phyloP scores from a whole-genome alignment of 2,888 invertebrate species.

The Dynastes tityus region DNA sequence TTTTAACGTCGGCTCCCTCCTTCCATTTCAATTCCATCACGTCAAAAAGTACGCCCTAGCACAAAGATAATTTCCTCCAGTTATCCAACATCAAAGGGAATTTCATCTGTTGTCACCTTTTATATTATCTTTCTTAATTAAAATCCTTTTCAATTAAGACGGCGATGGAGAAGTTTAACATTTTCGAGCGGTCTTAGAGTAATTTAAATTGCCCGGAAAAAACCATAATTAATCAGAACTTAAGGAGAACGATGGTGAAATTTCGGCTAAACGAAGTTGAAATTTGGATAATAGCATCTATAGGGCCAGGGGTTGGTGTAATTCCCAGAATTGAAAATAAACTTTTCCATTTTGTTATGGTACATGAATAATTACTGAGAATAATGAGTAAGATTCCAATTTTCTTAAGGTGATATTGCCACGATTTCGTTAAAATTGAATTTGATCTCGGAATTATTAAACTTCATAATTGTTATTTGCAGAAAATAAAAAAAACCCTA shows the following conservation, averaged over 20 bases:
- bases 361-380: too few species aligned
- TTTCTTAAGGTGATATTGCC: too few species aligned
- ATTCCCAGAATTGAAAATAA: too few species aligned
- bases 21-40: not conserved
- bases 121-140: conserved; percentile 45
- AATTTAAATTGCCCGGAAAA: conserved; percentile 37
- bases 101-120: conserved; percentile 46
- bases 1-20: conserved; percentile 7
- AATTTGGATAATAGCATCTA: too few species aligned
- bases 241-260: not conserved
- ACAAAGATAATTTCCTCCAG: conserved; percentile 41
- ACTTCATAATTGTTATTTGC: too few species aligned
- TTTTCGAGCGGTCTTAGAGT: conserved; percentile 1
- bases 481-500: too few species aligned
- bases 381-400: too few species aligned
- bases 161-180: conserved; percentile 20
- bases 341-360: too few species aligned
- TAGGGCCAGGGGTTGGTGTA: too few species aligned
- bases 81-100: conserved; percentile 42
- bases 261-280: not conserved
- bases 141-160: conserved; percentile 43
- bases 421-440: too few species aligned
- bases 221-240: conserved; percentile 39
- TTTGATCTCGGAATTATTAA: too few species aligned
- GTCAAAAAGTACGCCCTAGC: conserved; percentile 34